Evolutionary conservation across 2,888 invertebrate species (phyloP).

Genomic region (Drosophila yooni): DNA sequence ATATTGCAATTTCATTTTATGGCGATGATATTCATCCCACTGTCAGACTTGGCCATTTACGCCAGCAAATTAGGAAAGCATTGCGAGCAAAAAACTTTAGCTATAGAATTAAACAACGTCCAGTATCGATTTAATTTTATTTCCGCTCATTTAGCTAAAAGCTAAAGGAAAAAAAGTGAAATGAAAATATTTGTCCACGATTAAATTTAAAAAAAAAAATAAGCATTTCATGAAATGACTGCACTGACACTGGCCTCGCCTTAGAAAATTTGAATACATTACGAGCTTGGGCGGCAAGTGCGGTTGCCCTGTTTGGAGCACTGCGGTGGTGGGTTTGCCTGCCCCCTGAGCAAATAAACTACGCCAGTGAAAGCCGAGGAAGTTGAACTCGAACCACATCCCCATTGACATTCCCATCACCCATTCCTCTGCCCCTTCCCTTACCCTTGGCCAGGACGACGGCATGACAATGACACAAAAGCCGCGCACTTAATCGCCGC

Average conservation of each 20-base stretch:
- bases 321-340: conserved; percentile 28
- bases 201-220: conserved; percentile 73
- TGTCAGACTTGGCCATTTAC: conserved; percentile 44
- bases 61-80: conserved; percentile 45
- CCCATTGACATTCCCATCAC: conserved; percentile 24
- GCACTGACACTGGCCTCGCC: conserved; percentile 79
- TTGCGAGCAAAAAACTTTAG: conserved; percentile 54
- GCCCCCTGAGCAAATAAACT: conserved; percentile 69
- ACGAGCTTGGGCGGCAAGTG: conserved; percentile 45
- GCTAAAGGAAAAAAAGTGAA: conserved; percentile 59
- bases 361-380: conserved; percentile 12
- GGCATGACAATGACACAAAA: conserved; percentile 82
- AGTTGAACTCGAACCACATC: conserved; percentile 29
- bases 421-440: conserved; percentile 19
- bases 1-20: conserved; percentile 7
- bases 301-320: conserved; percentile 21
- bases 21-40: conserved; percentile 21
- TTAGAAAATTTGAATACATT: conserved; percentile 81
- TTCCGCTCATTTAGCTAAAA: conserved; percentile 83
- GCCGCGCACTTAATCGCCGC: conserved; percentile 83
- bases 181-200: conserved; percentile 83
- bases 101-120: conserved; percentile 67
- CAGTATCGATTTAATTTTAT: conserved; percentile 84
- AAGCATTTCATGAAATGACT: conserved; percentile 78
- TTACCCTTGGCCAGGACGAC: conserved; percentile 52